These are phyloP conservation scores for Enteromius anoplus DNA, from an alignment of 2,797 vertebrate species.

Conservation along the genomic window DNA sequence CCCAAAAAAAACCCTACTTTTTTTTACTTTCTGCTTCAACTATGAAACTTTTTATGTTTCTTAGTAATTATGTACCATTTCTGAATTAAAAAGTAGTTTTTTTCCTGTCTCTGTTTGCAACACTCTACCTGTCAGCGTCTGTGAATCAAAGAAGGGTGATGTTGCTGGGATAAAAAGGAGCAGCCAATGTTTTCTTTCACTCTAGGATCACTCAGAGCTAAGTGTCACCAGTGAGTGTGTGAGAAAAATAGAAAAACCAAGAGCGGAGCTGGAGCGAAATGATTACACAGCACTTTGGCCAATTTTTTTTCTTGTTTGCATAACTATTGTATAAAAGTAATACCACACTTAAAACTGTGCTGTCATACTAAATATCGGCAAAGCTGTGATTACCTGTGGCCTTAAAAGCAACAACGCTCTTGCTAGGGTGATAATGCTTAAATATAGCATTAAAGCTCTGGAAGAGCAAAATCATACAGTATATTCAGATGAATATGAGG, in stretches of 20 bases:
- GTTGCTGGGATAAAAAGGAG: neutral
- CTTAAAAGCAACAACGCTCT: neutral
- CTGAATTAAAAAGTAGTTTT: neutral
- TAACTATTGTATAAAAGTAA: neutral
- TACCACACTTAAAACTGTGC: neutral
- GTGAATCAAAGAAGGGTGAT: neutral
- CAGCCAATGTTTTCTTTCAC: neutral
- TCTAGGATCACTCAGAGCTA: neutral
- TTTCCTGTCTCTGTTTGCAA: neutral
- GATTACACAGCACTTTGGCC: neutral
- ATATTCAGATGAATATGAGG: slow-evolving; percentile 62
- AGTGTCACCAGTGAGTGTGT: neutral
- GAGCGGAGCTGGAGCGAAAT: neutral
- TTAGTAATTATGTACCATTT: neutral
- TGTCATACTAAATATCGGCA: neutral
- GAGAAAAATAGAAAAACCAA: neutral
- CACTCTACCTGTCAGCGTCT: neutral
- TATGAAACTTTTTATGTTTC: neutral
- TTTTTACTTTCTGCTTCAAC: neutral
- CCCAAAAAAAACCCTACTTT: neutral
- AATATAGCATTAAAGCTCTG: slow-evolving; percentile 34
- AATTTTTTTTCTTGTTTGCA: neutral
- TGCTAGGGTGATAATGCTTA: neutral
- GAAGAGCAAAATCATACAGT: slow-evolving; percentile 48
- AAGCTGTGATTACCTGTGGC: neutral